These are phyloP conservation scores for Siniperca knerii DNA, from an alignment of 2,113 vertebrate species.

Conservation along the genomic window DNA sequence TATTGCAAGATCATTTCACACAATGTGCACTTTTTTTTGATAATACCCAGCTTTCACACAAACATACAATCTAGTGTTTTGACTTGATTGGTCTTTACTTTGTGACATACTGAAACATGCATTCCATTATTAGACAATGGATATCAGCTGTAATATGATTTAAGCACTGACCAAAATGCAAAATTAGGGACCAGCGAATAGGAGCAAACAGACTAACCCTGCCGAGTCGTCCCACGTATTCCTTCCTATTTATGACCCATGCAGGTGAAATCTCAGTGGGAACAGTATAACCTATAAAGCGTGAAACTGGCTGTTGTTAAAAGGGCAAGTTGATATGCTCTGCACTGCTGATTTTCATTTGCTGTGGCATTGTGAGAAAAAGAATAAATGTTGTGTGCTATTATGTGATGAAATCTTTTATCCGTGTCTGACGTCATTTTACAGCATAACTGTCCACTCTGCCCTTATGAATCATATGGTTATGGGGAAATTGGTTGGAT, in stretches of 20 bases:
- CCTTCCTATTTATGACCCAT: neutral
- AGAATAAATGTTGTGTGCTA: conserved; percentile 65
- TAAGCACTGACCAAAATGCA: conserved; percentile 57
- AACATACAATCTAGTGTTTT: conserved; percentile 12
- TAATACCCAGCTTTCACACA: conserved; percentile 16
- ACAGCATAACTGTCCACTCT: neutral
- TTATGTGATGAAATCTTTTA: conserved; percentile 32
- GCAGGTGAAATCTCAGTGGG: conserved; percentile 27
- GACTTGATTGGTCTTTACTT: conserved; percentile 47
- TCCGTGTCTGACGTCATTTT: neutral
- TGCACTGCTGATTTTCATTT: conserved; percentile 66
- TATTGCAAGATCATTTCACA: conserved; percentile 41
- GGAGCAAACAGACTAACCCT: conserved; percentile 22
- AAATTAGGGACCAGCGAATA: conserved; percentile 60
- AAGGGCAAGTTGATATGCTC: conserved; percentile 30
- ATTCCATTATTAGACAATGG: conserved; percentile 49
- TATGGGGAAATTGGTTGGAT: neutral
- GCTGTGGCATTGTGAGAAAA: conserved; percentile 62
- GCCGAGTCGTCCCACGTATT: conserved; percentile 19
- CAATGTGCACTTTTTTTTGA: conserved; percentile 61
- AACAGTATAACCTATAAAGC: conserved; percentile 30
- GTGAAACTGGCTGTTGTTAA: conserved; percentile 59
- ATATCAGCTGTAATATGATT: conserved; percentile 33
- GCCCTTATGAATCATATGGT: neutral
- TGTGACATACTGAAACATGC: conserved; percentile 34